phyloP scores from a whole-genome alignment of 2,888 invertebrate species.

The Eueremaeus valkanovi region DNA sequence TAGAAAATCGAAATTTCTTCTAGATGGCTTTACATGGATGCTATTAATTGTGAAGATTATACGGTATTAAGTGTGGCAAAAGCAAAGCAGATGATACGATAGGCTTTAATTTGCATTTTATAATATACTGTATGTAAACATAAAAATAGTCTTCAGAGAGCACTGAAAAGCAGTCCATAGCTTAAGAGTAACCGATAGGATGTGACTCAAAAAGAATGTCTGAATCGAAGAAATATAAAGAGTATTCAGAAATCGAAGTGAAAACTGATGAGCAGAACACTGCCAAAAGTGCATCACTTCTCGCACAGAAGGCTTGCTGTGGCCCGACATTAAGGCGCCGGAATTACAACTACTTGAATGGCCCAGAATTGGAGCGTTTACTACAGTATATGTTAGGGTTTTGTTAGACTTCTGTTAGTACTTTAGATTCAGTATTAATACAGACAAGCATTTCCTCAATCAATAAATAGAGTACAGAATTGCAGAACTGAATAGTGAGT shows the following conservation, averaged over 20 bases:
- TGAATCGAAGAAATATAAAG: neutral
- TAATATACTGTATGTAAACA: no score
- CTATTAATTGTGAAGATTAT: no score
- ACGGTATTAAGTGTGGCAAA: no score
- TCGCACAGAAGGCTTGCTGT: neutral
- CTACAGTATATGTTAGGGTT: conserved; percentile 3
- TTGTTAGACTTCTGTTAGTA: neutral
- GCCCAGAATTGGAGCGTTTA: conserved; percentile 18
- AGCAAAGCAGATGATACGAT: no score
- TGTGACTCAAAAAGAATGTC: neutral
- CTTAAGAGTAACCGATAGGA: neutral
- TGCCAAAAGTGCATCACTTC: conserved; percentile 8
- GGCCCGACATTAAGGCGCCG: conserved; percentile 12
- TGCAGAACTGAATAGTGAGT: neutral
- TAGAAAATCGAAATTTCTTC: no score
- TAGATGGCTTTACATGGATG: no score
- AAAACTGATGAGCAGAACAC: neutral
- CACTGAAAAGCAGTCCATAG: neutral
- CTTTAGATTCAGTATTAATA: neutral
- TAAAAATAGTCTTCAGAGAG: no score
- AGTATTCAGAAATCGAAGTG: no score
- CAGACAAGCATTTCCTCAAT: conserved; percentile 22
- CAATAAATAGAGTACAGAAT: no score
- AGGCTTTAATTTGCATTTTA: no score
- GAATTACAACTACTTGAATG: conserved; percentile 21